These are phyloP conservation scores for Cactoblastis cactorum DNA, from an alignment of 2,888 invertebrate species.

Conservation along the genomic window DNA sequence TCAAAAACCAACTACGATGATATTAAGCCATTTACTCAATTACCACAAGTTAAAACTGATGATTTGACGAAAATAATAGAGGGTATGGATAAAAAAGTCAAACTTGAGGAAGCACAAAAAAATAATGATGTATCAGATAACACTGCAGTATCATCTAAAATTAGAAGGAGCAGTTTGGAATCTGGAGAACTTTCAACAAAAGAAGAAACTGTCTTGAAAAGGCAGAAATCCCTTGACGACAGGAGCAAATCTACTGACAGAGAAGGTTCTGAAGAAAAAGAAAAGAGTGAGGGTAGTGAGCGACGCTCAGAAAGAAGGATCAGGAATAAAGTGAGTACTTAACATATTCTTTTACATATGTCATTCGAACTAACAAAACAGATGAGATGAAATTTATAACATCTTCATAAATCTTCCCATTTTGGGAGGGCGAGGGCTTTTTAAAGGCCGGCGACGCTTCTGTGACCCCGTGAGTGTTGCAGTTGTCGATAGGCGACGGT, in stretches of 20 bases:
- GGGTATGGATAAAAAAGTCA: constrained; percentile 63
- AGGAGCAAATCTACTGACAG: constrained; percentile 76
- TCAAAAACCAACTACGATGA: constrained; percentile 61
- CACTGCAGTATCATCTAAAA: constrained; percentile 39
- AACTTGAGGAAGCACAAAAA: constrained; percentile 49
- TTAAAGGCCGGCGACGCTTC: too few species aligned
- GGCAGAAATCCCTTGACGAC: constrained; percentile 80
- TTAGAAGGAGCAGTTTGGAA: constrained; percentile 63
- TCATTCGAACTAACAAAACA: too few species aligned
- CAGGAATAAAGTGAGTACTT: constrained; percentile 79
- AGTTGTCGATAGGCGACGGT: too few species aligned
- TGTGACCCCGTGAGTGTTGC: too few species aligned
- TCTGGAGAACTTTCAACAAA: constrained; percentile 49
- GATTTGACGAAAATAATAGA: constrained; percentile 69
- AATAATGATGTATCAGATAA: constrained; percentile 62
- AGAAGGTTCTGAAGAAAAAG: constrained; percentile 75
- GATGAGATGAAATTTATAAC: too few species aligned
- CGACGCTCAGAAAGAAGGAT: constrained; percentile 81
- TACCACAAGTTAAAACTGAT: constrained; percentile 73
- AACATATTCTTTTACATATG: too few species aligned
- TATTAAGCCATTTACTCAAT: constrained; percentile 73
- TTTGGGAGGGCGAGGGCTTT: too few species aligned
- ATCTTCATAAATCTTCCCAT: too few species aligned
- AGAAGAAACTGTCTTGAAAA: constrained; percentile 59
- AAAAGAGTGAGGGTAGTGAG: constrained; percentile 71